Base-by-base conservation (phyloP, 2,113 vertebrate genomes). In the Lathamus discolor region DNA sequence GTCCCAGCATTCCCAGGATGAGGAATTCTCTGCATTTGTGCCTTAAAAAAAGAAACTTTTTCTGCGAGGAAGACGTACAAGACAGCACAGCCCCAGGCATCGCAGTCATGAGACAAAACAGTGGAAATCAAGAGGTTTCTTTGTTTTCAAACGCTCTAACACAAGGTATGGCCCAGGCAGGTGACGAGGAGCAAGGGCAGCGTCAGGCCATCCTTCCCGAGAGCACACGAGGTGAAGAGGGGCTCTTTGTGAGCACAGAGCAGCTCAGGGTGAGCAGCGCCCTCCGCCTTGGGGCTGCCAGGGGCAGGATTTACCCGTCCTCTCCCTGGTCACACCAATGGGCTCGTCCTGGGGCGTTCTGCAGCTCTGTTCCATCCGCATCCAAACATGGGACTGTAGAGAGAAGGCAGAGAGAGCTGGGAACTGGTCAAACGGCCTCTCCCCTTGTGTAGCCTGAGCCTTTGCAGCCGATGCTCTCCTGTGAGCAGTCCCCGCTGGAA, bases 181-280 rank as follows among this genome's bases (percentile, higher is more conserved):
- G 25, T 48, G 6, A 5, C 2, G 1, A 62, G 55, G 49, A 44
- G 49, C 20, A 1, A 13, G 2, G 13, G 25, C 61, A 79, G 11
- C 37, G 7, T 8, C 4, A 3, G 59, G 24, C 17, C 57, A 13
- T 41, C 66, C 66, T 15, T 63, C 16, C 31, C 1, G 24, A 20
- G 61, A 14, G 52, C 23, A 15, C 27, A 17, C 2, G 3, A 22
- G 49, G 18, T 14, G 28, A 25, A 3, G 31, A 43, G 46, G 6
- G 2, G 63, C 27, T n/a, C 1, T 25, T 28, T 17, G 19, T 22
- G 23, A 23, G 67, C 3, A 1, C 2, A 3, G 33, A 17, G 9
- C 12, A 59, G 33, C 33, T n/a, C 55, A 59, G 33, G 55, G 20
- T 59, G 9, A n/a, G 55, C 55, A 59, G 20, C 3, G 6, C 33